Evolutionary conservation across 2,888 invertebrate genomes (phyloP).

Genomic region (Carpatolechia fugitivella): DNA sequence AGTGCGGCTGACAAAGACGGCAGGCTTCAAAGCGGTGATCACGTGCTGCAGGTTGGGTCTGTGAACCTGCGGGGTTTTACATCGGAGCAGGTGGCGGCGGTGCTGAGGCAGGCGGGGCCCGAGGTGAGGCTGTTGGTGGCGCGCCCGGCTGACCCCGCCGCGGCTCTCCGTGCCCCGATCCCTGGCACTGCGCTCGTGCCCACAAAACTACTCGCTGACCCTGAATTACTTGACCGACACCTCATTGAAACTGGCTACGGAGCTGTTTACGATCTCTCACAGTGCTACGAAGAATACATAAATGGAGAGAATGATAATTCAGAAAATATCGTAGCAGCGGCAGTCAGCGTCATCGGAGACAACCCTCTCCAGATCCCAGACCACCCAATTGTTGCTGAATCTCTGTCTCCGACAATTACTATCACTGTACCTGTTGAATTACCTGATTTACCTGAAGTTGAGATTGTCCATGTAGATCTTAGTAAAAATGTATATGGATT

Average conservation of each 20-base stretch:
- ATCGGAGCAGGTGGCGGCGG: conserved; percentile 91
- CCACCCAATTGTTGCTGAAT: conserved; percentile 55
- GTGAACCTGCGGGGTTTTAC: conserved; percentile 97
- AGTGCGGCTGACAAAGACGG: conserved; percentile 98
- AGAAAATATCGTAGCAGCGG: conserved; percentile 57
- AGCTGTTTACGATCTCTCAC: conserved; percentile 74
- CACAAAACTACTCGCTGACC: conserved; percentile 94
- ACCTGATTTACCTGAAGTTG: conserved; percentile 90
- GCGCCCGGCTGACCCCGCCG: conserved; percentile 92
- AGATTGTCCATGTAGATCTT: conserved; percentile 92
- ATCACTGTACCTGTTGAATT: conserved; percentile 74
- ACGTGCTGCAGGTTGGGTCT: conserved; percentile 96
- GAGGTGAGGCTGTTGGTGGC: conserved; percentile 95
- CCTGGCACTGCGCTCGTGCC: conserved; percentile 95
- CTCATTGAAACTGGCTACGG: conserved; percentile 87
- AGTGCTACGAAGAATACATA: conserved; percentile 61
- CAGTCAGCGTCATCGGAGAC: conserved; percentile 69
- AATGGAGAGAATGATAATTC: conserved; percentile 57
- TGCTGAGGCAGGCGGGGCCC: conserved; percentile 86
- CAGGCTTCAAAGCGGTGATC: conserved; percentile 97
- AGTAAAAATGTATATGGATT: conserved; percentile 95
- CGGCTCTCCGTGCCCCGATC: conserved; percentile 86
- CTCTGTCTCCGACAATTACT: conserved; percentile 67
- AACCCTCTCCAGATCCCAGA: conserved; percentile 65
- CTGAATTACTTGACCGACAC: conserved; percentile 92